phyloP scores from a whole-genome alignment of 1,140 invertebrate genomes.

The Musca vetustissima region DNA sequence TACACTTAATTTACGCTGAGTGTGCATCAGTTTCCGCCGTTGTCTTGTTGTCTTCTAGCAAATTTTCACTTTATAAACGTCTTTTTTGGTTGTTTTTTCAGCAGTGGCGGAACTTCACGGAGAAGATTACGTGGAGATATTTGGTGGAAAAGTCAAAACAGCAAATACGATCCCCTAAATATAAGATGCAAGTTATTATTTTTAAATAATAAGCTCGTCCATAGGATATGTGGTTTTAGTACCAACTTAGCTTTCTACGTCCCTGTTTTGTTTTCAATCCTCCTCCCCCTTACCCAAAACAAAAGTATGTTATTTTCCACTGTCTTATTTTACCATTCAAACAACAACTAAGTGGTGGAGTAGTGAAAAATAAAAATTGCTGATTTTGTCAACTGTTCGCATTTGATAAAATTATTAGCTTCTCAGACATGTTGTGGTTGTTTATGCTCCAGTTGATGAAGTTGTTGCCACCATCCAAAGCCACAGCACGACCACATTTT shows the following conservation, averaged over 20 bases:
- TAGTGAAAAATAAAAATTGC: slow-evolving; percentile 34
- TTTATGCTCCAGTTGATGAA: slow-evolving; percentile 12
- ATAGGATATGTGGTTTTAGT: too few species aligned
- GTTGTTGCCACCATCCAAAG: neutral
- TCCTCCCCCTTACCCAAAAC: too few species aligned
- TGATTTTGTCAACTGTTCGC: slow-evolving; percentile 54
- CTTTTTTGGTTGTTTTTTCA: neutral
- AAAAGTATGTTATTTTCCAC: neutral
- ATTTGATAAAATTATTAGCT: slow-evolving; percentile 55
- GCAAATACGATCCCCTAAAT: too few species aligned
- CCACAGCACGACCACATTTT: neutral
- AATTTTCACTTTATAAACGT: slow-evolving; percentile 9
- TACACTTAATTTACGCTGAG: slow-evolving; percentile 49
- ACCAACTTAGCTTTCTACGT: neutral
- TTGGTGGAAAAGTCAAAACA: too few species aligned
- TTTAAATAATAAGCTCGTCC: too few species aligned
- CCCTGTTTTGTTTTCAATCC: neutral
- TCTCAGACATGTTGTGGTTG: slow-evolving; percentile 18
- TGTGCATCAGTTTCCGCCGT: slow-evolving; percentile 9
- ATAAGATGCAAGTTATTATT: too few species aligned
- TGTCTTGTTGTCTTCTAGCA: slow-evolving; percentile 6
- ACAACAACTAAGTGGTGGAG: neutral
- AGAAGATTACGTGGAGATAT: neutral
- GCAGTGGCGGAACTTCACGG: neutral
- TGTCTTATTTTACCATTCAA: neutral